Evolutionary conservation across 2,113 vertebrate genomes (phyloP).

Genomic region (Eublepharis macularius): DNA sequence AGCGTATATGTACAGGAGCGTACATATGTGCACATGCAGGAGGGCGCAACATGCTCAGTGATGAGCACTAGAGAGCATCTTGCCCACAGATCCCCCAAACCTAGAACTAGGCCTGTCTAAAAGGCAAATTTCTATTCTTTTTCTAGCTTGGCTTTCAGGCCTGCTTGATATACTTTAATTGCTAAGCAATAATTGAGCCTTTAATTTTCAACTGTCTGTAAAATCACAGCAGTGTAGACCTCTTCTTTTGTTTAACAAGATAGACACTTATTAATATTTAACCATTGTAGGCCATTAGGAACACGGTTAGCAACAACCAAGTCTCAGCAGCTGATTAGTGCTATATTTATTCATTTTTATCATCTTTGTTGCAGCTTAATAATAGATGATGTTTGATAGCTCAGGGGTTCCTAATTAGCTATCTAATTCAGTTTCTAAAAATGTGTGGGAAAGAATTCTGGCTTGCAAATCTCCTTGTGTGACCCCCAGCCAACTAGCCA

Average conservation of each 20-base stretch:
- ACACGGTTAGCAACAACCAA: neutral
- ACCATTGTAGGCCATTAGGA: neutral
- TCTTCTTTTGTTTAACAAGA: neutral
- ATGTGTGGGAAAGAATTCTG: neutral
- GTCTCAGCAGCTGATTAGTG: neutral
- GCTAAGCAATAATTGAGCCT: neutral
- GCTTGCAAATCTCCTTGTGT: neutral
- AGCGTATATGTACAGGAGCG: too few species aligned
- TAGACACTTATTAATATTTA: neutral
- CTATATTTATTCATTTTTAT: neutral
- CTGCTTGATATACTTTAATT: neutral
- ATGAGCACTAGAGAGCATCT: too few species aligned
- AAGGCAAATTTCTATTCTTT: neutral
- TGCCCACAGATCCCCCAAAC: neutral
- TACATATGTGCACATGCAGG: too few species aligned
- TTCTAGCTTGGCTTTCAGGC: neutral
- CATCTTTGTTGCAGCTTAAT: conserved; percentile 13
- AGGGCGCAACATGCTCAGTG: too few species aligned
- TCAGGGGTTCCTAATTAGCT: conserved; percentile 1
- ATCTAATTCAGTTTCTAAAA: conserved; percentile 15
- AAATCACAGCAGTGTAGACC: neutral
- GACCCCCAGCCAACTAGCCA: neutral
- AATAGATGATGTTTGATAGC: neutral
- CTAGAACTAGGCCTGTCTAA: neutral
- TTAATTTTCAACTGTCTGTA: neutral